Evolutionary conservation across 2,888 invertebrate species (phyloP).

Genomic region (Morpho deidamia): DNA sequence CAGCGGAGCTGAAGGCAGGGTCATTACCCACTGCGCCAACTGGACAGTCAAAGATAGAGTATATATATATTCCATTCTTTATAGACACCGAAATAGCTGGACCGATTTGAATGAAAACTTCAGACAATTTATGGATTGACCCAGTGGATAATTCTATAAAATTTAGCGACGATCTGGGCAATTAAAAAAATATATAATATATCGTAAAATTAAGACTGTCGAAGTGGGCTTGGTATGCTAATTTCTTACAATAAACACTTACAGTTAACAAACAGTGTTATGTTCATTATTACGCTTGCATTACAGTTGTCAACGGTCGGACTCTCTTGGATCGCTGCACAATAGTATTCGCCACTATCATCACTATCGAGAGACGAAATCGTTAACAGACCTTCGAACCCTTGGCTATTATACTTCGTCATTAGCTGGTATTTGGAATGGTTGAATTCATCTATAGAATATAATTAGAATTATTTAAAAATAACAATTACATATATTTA

Average conservation of each 20-base stretch:
- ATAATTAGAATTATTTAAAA: neutral
- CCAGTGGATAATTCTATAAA: too few species aligned
- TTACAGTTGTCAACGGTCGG: conserved; percentile 35
- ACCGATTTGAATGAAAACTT: too few species aligned
- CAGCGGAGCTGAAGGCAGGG: too few species aligned
- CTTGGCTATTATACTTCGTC: conserved; percentile 53
- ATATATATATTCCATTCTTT: too few species aligned
- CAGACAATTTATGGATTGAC: too few species aligned
- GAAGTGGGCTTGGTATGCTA: too few species aligned
- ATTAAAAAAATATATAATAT: too few species aligned
- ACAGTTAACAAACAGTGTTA: conserved; percentile 56
- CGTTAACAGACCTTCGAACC: conserved; percentile 56
- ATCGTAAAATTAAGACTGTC: too few species aligned
- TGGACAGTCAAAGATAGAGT: too few species aligned
- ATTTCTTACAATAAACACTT: conserved; percentile 28
- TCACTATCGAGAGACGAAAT: conserved; percentile 44
- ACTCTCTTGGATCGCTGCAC: conserved; percentile 46
- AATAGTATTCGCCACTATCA: conserved; percentile 52
- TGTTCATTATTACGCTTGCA: conserved; percentile 34
- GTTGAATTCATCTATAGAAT: conserved; percentile 37
- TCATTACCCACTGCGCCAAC: too few species aligned
- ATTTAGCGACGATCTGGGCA: too few species aligned
- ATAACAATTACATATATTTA: neutral
- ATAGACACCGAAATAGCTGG: too few species aligned
- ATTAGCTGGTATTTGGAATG: conserved; percentile 48